phyloP scores from a whole-genome alignment of 1,140 invertebrate species.

The Lepidurus couesii region DNA sequence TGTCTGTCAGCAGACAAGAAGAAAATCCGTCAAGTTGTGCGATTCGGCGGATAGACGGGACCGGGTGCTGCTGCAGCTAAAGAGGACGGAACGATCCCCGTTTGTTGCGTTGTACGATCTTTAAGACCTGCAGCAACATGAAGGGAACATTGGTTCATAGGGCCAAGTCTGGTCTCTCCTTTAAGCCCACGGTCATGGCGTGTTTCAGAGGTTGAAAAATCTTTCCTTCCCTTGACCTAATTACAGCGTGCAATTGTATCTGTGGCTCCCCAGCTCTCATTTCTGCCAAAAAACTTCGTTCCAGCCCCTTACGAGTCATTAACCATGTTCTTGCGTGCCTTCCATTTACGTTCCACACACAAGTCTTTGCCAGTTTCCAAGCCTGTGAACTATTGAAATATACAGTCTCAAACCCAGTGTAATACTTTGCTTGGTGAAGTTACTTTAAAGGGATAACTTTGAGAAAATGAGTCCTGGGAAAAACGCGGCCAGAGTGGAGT shows the following conservation, averaged over 20 bases:
- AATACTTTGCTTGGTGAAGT: too few relatives aligned
- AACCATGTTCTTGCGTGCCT: too few relatives aligned
- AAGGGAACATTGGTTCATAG: constrained; percentile 22
- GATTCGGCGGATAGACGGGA: constrained; percentile 7
- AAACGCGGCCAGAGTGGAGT: not conserved
- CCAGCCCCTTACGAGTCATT: not conserved
- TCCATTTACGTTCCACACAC: too few relatives aligned
- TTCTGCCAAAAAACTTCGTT: not conserved
- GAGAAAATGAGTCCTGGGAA: not conserved
- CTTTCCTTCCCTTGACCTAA: not conserved
- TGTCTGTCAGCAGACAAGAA: not conserved
- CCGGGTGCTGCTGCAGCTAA: not conserved
- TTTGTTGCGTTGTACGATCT: constrained; percentile 18
- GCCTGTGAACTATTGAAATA: too few relatives aligned
- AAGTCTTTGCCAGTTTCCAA: too few relatives aligned
- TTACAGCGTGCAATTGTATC: not conserved
- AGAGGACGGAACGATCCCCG: not conserved
- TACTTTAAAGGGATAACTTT: too few relatives aligned
- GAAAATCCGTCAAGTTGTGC: constrained; percentile 18
- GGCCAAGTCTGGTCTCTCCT: constrained; percentile 3
- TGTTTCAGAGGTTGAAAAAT: not conserved
- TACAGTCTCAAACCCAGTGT: too few relatives aligned
- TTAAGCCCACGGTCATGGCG: constrained; percentile 3
- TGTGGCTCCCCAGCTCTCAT: too few relatives aligned
- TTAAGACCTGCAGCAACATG: constrained; percentile 14